These are phyloP conservation scores for Mola mola DNA, from an alignment of 2,113 vertebrate genomes.

Conservation along the genomic window DNA sequence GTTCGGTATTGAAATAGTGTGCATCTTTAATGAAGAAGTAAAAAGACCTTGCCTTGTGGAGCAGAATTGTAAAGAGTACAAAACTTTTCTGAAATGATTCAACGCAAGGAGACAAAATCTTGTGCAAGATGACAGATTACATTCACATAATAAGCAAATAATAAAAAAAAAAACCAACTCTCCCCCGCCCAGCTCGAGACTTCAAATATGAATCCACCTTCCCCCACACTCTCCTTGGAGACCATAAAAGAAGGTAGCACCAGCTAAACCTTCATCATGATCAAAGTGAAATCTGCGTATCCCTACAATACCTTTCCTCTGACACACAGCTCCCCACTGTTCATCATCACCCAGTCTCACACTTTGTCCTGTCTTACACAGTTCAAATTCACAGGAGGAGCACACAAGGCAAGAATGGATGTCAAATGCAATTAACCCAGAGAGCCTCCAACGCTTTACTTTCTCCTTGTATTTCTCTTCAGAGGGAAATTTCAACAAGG, in stretches of 20 bases:
- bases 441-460: slow-evolving; percentile 47
- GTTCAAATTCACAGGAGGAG: slow-evolving; percentile 59
- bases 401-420: slow-evolving; percentile 61
- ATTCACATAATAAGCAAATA: background rate
- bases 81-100: background rate
- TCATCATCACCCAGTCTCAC: slow-evolving; percentile 63
- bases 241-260: slow-evolving; percentile 46
- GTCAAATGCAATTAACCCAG: slow-evolving; percentile 76
- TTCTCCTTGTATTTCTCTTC: slow-evolving; percentile 74
- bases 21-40: background rate
- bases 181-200: slow-evolving; percentile 12
- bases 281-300: slow-evolving; percentile 70
- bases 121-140: background rate
- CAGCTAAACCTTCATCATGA: slow-evolving; percentile 62
- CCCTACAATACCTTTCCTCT: slow-evolving; percentile 47
- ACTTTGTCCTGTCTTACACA: slow-evolving; percentile 71
- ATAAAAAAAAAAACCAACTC: slow-evolving; percentile 2
- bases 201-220: slow-evolving; percentile 51
- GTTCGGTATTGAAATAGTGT: background rate
- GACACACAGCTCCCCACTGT: slow-evolving; percentile 46
- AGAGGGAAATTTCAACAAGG: slow-evolving; percentile 63
- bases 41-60: background rate
- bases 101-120: background rate
- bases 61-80: slow-evolving; percentile 1
- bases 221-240: slow-evolving; percentile 49